Base-by-base conservation (phyloP, 2,113 vertebrate species). In the Osmerus eperlanus region DNA sequence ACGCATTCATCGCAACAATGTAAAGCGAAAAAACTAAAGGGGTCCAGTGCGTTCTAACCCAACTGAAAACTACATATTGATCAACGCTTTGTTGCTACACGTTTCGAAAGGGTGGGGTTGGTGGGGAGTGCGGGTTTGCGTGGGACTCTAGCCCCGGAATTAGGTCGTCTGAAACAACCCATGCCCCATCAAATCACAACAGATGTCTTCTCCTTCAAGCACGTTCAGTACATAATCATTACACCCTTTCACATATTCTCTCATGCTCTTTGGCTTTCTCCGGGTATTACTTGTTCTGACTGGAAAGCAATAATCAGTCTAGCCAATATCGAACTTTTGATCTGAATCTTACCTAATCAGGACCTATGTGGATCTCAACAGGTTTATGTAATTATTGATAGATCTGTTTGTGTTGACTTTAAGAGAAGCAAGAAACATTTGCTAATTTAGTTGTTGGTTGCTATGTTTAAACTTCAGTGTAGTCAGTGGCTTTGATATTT, bases 51-150 rank as follows among this genome's bases (percentile, higher is more conserved):
- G 77, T 65, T 66, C 75, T 78, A 47, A 76, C 63, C 67, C 73
- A 53, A n/a, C 74, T 80, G 76, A 80, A 84, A 87, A 84, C 76
- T 85, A 77, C 81, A 82, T 87, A 88, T 90, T 85, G 86, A 88
- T 90, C 85, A 84, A 78, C 68, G 86, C 83, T 84, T 90, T 88
- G 88, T 89, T 83, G 79, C 79, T 86, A 80, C 84, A 83, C 76
- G 79, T 85, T 80, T 78, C 69, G 65, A 65, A 68, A 82, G 75
- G 63, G 82, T 67, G 32, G 69, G 60, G 55, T 81, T 73, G 63
- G 82, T 67, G 32, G 69, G 60, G 55, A 23, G 62, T 59, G 16
- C 41, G 64, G 74, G 70, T 12, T 15, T 78, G 67, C 77, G 73
- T 53, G 75, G 23, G 71, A 84, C 80, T 81, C 68, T 78, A 77